Percentiles rank a stretch among this genome's conserved stretches.
Evolutionary conservation across 2,797 vertebrate species (phyloP).

Genomic region (Otolemur crassicaudatus): DNA sequence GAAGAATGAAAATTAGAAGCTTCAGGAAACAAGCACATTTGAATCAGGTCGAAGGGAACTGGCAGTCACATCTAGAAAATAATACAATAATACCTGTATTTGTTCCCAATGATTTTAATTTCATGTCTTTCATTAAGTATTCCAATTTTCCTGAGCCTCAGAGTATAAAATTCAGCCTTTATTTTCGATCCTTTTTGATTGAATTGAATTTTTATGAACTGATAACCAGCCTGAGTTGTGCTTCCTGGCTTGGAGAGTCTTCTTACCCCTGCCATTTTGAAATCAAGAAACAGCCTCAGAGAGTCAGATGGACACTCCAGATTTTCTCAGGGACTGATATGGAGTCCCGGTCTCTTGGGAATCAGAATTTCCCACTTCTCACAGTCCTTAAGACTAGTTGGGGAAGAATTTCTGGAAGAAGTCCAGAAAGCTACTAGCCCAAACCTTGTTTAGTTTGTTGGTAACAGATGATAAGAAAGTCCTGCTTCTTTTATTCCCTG

Average conservation of each 20-base stretch:
- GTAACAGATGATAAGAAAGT: not conserved
- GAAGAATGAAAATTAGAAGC: not conserved
- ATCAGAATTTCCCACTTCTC: not conserved
- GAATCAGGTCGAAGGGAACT: not conserved
- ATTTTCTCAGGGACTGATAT: not conserved
- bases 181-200: slow-evolving; percentile 15
- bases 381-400: not conserved
- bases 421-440: not conserved
- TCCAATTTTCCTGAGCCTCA: not conserved
- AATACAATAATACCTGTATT: not conserved
- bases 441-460: not conserved
- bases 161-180: not conserved
- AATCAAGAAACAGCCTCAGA: not conserved
- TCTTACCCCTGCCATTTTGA: not conserved
- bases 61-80: slow-evolving; percentile 12
- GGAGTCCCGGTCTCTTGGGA: not conserved
- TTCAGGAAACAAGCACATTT: not conserved
- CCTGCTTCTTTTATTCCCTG: not conserved
- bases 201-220: not conserved
- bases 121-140: not conserved
- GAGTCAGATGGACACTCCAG: not conserved
- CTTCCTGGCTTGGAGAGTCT: not conserved
- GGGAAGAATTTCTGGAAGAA: slow-evolving; percentile 29
- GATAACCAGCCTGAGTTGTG: not conserved
- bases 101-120: not conserved